A percentile compares a stretch with the other conserved stretches of the same genome.
phyloP scores from a whole-genome alignment of 1,140 invertebrate genomes.

The Pomacea maculata region DNA sequence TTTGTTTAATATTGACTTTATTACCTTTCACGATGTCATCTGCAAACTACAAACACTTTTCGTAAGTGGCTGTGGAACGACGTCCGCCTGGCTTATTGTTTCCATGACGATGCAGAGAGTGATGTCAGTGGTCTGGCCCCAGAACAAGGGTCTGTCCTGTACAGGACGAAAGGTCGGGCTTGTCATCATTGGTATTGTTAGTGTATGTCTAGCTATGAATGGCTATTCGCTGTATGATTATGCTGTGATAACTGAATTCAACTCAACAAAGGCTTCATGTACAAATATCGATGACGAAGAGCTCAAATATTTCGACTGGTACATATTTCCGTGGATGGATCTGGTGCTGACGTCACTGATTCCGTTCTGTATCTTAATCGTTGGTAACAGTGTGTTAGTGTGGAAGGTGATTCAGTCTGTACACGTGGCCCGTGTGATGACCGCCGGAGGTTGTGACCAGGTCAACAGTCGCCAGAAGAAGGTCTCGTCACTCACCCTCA shows the following conservation, averaged over 20 bases:
- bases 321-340: conserved; percentile 2
- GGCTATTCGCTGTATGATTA: neutral
- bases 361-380: conserved; percentile 1
- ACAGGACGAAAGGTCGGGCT: neutral
- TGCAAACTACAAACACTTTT: conserved; percentile 26
- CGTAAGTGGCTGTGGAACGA: neutral
- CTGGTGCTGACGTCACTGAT: neutral
- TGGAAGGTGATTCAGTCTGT: neutral
- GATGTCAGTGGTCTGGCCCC: neutral
- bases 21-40: conserved; percentile 8
- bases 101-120: conserved; percentile 10
- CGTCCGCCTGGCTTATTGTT: conserved; percentile 1
- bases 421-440: neutral
- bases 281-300: neutral
- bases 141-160: neutral
- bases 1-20: conserved; percentile 28
- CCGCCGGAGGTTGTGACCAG: neutral
- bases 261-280: neutral
- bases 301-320: neutral
- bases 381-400: neutral
- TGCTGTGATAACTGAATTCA: neutral
- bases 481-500: neutral
- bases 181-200: neutral
- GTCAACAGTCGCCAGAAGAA: neutral
- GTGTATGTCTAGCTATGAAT: neutral